Conservation (phyloP, 2,113 vertebrate genomes). For the Meriones unguiculatus region DNA sequence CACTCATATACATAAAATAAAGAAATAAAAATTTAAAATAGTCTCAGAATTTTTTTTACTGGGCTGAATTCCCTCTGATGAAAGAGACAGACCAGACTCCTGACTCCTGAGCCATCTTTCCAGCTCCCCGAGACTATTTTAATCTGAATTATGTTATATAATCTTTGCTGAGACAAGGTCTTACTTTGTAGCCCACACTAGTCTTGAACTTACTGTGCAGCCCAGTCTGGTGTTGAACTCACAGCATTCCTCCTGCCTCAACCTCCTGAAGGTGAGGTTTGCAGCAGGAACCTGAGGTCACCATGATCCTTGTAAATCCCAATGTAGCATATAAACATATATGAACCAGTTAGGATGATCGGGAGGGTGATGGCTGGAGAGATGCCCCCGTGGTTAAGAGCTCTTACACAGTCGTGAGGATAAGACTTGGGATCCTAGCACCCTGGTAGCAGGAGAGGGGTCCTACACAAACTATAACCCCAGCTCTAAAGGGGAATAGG, state of each 20-base stretch:
- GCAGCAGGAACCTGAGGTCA: not conserved
- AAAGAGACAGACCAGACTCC: not conserved
- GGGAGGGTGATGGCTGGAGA: not conserved
- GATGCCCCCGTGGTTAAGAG: not conserved
- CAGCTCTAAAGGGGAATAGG: not conserved
- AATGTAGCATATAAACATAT: not conserved
- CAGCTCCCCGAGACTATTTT: not conserved
- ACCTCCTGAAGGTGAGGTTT: not conserved
- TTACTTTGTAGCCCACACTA: too few species aligned
- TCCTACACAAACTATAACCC: not conserved
- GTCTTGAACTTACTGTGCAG: too few species aligned
- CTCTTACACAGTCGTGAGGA: not conserved
- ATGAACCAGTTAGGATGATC: not conserved
- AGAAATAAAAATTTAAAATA: not conserved
- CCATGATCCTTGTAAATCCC: not conserved
- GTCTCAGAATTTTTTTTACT: constrained; percentile 7
- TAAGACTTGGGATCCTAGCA: not conserved
- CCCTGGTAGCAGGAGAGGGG: not conserved
- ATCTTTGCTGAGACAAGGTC: not conserved
- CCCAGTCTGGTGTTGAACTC: too few species aligned
- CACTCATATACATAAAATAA: too few species aligned
- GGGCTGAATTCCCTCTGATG: not conserved
- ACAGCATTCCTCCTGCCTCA: too few species aligned
- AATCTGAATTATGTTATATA: not conserved
- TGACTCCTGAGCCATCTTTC: not conserved